Conservation (phyloP, 2,113 vertebrate species). For the Chaenogobius annularis region DNA sequence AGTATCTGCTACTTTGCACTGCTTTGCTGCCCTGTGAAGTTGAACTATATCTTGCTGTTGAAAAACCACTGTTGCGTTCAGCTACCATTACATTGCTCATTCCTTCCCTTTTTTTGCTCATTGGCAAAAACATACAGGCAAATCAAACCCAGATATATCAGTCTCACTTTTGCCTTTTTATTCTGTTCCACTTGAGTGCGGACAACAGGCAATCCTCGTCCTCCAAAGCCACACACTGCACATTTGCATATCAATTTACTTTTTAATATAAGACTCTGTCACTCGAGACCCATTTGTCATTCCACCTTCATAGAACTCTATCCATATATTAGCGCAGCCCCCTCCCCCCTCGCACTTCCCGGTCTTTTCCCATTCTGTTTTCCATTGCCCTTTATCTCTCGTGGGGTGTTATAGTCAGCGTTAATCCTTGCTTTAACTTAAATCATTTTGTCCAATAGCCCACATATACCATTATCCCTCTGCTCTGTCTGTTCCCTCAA, state of each 20-base stretch:
- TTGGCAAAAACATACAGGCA: slow-evolving; percentile 40
- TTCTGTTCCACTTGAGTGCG: slow-evolving; percentile 68
- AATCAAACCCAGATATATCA: slow-evolving; percentile 46
- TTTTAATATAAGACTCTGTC: slow-evolving; percentile 79
- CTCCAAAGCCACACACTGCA: slow-evolving; percentile 67
- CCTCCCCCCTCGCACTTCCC: slow-evolving; percentile 43
- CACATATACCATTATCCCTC: slow-evolving; percentile 18
- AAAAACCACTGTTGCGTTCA: slow-evolving; percentile 43
- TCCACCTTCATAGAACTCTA: slow-evolving; percentile 54
- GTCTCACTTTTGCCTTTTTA: slow-evolving; percentile 50
- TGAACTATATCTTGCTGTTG: slow-evolving; percentile 24
- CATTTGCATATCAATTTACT: slow-evolving; percentile 83
- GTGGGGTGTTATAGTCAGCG: slow-evolving; percentile 31
- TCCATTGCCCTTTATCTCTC: slow-evolving; percentile 48
- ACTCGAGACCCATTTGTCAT: slow-evolving; percentile 77
- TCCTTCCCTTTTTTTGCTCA: slow-evolving; percentile 21
- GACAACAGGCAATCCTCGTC: slow-evolving; percentile 73
- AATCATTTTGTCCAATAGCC: slow-evolving; percentile 30
- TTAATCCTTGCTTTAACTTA: slow-evolving; percentile 43
- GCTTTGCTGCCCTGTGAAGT: slow-evolving; percentile 26
- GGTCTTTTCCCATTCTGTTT: slow-evolving; percentile 23
- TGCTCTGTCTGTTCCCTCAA: slow-evolving; percentile 29
- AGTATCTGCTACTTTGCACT: slow-evolving; percentile 13
- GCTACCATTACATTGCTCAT: slow-evolving; percentile 28
- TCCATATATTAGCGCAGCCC: slow-evolving; percentile 61